Percentiles rank a stretch among this genome's conserved stretches.
Conservation (phyloP, 2,888 invertebrate species). For the Leptinotarsa juncta region DNA sequence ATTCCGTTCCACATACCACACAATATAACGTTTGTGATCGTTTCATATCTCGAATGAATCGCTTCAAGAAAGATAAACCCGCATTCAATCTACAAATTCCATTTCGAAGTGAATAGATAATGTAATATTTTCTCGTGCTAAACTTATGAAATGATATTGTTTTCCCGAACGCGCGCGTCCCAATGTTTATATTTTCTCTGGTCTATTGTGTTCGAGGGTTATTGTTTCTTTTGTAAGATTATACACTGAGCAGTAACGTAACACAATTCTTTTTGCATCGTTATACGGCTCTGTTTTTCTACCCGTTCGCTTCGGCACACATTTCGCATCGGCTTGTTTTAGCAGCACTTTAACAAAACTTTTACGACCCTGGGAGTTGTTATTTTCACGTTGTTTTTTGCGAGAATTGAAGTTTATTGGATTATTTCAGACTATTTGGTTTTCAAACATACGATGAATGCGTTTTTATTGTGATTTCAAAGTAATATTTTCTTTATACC, state of each 20-base stretch:
- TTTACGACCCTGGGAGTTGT: constrained; percentile 18
- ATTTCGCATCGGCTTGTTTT: constrained; percentile 15
- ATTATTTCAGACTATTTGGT: constrained; percentile 8
- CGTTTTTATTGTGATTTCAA: neutral
- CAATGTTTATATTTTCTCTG: constrained; percentile 23
- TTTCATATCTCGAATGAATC: constrained; percentile 6
- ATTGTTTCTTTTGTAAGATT: constrained; percentile 52
- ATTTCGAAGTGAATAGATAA: constrained; percentile 20
- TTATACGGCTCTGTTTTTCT: constrained; percentile 20
- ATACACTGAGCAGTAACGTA: constrained; percentile 49
- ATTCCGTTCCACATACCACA: neutral
- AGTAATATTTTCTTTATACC: neutral
- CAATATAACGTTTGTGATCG: neutral
- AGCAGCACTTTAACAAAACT: constrained; percentile 17
- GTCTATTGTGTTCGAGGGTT: constrained; percentile 34
- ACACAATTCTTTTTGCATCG: constrained; percentile 50
- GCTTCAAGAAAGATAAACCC: constrained; percentile 17
- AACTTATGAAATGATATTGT: constrained; percentile 23
- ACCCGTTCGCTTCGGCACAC: constrained; percentile 3
- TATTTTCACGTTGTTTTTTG: constrained; percentile 7
- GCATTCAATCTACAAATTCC: constrained; percentile 16
- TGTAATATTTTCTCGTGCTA: constrained; percentile 16
- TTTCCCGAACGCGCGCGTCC: constrained; percentile 25
- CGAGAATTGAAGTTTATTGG: constrained; percentile 10
- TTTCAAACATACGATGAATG: neutral